Evolutionary conservation across 2,888 invertebrate species (phyloP).

Genomic region (Agrilus mali): DNA sequence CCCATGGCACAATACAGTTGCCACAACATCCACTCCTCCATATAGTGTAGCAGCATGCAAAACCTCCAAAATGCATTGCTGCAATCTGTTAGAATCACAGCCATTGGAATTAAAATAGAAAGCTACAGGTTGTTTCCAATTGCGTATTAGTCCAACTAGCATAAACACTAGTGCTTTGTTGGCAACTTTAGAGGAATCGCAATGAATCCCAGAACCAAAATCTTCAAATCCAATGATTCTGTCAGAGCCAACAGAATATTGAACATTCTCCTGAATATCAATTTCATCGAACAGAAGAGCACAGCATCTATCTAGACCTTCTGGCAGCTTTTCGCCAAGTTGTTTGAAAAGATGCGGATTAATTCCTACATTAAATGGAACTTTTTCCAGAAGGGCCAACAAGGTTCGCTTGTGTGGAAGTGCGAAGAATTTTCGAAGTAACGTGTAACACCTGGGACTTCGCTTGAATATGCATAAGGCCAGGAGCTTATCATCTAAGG

Average conservation of each 20-base stretch:
- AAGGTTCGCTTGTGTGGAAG: conserved; percentile 3
- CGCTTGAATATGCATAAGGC: conserved; percentile 4
- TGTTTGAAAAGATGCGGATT: conserved; percentile 2
- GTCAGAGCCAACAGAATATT: background rate
- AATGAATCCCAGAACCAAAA: conserved; percentile 10
- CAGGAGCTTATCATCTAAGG: conserved; percentile 1
- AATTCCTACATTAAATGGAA: conserved; percentile 6
- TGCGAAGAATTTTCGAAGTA: conserved; percentile 3
- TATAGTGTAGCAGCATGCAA: no score
- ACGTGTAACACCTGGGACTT: conserved; percentile 5
- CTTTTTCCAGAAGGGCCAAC: conserved; percentile 1
- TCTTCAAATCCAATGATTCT: conserved; percentile 11
- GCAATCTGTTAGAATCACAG: no score
- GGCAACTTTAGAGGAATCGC: conserved; percentile 7
- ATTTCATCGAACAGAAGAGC: conserved; percentile 5
- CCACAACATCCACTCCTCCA: conserved; percentile 10
- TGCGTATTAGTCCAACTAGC: conserved; percentile 11
- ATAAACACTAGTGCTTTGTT: conserved; percentile 16
- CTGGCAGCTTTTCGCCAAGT: background rate
- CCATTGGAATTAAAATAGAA: conserved; percentile 9
- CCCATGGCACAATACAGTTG: conserved; percentile 15
- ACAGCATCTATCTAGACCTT: conserved; percentile 2
- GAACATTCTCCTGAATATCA: background rate
- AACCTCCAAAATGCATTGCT: no score
- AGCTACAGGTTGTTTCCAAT: conserved; percentile 13